Evolutionary conservation across 2,888 invertebrate genomes (phyloP).

Genomic region (Nysson spinosus): DNA sequence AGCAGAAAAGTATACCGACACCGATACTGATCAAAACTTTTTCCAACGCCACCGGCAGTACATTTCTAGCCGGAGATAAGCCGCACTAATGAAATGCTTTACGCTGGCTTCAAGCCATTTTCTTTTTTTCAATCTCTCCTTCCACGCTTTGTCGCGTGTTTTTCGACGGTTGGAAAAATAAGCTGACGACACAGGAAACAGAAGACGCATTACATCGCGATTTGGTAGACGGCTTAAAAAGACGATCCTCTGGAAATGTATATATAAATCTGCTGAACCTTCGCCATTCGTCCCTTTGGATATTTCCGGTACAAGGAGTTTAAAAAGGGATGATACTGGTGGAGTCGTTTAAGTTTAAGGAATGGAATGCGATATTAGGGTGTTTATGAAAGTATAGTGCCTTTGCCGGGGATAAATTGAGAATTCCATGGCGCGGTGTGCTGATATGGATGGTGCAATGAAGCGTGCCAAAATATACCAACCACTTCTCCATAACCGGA

Average conservation of each 20-base stretch:
- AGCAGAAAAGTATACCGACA: conserved; percentile 24
- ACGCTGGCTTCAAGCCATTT: conserved; percentile 9
- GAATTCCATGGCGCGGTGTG: conserved; percentile 36
- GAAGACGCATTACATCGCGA: no score
- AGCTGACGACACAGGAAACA: neutral
- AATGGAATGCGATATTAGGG: conserved; percentile 46
- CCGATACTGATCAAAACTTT: conserved; percentile 37
- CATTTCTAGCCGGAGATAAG: conserved; percentile 27
- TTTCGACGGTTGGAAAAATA: neutral
- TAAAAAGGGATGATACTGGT: conserved; percentile 3
- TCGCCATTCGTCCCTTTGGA: no score
- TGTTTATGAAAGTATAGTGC: conserved; percentile 49
- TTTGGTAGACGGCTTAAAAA: no score
- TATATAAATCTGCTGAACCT: neutral
- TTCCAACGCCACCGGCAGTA: conserved; percentile 11
- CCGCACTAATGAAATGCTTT: conserved; percentile 41
- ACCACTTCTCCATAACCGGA: conserved; percentile 16
- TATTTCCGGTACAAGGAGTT: no score
- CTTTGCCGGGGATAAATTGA: conserved; percentile 39
- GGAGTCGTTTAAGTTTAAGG: conserved; percentile 29
- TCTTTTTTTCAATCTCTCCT: neutral
- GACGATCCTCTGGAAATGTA: neutral
- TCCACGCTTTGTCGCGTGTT: neutral
- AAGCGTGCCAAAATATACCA: conserved; percentile 40
- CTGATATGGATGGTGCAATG: conserved; percentile 18